Base-by-base conservation (phyloP, 2,888 invertebrate genomes). In the Sericinus montela region DNA sequence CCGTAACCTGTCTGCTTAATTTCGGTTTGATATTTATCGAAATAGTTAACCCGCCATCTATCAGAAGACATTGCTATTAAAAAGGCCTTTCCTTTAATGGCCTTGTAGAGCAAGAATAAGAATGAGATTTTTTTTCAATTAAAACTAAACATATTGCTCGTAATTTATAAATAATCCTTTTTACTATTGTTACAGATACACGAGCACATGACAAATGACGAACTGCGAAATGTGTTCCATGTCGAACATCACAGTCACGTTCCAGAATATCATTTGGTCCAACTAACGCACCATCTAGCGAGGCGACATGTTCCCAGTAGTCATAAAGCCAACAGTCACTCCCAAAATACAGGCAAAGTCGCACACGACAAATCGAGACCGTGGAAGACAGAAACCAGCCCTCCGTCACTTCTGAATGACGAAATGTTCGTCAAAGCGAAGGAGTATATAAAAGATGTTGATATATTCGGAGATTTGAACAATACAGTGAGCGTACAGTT, bases 171-270 rank as follows among this genome's bases (percentile, higher is more conserved):
- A 45, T 14, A 36, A 28, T 36, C 3, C 7, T 29, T 55, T 57
- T 51, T 60, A n/a, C 54, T 65, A 63, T 67, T 77, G 74, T 75
- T 93, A 44, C 93, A 97, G 96, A 92, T 96, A 73, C 97, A 97
- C 91, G 94, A 94, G 88, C 94, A 94, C 75, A 97, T 97, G 97
- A 94, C 94, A 61, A 81, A 91, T 71, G 94, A 94, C 55, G 96
- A 97, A 86, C 88, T 96, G 70, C 91, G 91, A 75, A 92, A 91
- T 71, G 92, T 96, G 57, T 97, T 97, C 87, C 96, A 97, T 82
- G 94, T 96, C 63, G 94, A 94, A 52, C 91, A 92, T 67, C 92
- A 93, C 77, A 91, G 92, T 65, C 90, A 92, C 75, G 95, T 97
- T 67, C 97, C 97, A 56, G 91, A 93, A 62, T 97, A 97, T 82